phyloP scores from a whole-genome alignment of 2,797 vertebrate species.

The Acridotheres tristis region DNA sequence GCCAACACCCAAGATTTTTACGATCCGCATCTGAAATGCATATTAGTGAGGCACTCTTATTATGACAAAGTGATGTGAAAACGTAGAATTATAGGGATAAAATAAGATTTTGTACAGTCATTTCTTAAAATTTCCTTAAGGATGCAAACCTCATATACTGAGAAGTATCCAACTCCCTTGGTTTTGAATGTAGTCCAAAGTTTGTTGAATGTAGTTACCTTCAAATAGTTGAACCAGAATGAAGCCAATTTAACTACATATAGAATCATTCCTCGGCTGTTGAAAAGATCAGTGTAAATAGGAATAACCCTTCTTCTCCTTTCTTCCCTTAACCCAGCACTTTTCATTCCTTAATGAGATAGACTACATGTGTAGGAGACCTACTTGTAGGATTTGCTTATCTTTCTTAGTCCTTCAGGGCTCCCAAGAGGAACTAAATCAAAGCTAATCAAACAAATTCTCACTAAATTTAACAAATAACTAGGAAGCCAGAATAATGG shows the following conservation, averaged over 20 bases:
- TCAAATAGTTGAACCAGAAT: not conserved
- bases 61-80: not conserved
- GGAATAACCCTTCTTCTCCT: not conserved
- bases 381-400: constrained; percentile 16
- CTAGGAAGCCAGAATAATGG: constrained; percentile 17
- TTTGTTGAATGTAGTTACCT: not conserved
- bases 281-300: constrained; percentile 28
- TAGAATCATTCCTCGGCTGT: not conserved
- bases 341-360: constrained; percentile 44
- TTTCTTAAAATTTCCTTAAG: not conserved
- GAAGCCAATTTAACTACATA: not conserved
- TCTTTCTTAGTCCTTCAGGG: constrained; percentile 12
- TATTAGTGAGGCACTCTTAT: not conserved
- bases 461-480: constrained; percentile 66
- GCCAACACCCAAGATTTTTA: not conserved
- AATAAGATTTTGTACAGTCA: not conserved
- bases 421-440: constrained; percentile 37
- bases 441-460: constrained; percentile 51
- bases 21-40: not conserved
- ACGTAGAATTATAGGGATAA: not conserved
- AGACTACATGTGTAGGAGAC: not conserved
- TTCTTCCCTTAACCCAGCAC: not conserved
- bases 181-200: not conserved
- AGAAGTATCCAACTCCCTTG: not conserved
- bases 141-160: not conserved